Evolutionary conservation across 2,888 invertebrate species (phyloP).

Genomic region (Eupithecia tripunctaria): DNA sequence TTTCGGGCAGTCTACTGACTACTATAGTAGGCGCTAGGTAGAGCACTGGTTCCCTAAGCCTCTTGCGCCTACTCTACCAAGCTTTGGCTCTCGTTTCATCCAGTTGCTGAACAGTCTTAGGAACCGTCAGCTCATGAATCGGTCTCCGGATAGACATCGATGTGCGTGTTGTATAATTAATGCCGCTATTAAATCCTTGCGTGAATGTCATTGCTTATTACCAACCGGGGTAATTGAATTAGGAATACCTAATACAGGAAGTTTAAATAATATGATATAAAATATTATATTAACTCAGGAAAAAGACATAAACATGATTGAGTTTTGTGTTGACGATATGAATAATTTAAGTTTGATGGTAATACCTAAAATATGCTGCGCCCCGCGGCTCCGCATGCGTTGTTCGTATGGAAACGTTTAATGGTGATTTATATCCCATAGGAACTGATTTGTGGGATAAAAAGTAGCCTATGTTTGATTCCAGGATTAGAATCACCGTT

Average conservation of each 20-base stretch:
- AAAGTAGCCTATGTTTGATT: too few species aligned
- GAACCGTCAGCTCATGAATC: constrained; percentile 18
- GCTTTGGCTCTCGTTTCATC: constrained; percentile 8
- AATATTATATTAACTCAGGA: neutral
- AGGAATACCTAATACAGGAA: constrained; percentile 1
- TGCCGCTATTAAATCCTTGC: constrained; percentile 48
- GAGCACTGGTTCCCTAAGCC: neutral
- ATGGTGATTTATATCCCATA: too few species aligned
- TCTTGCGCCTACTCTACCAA: constrained; percentile 5
- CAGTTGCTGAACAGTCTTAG: constrained; percentile 10
- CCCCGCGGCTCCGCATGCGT: too few species aligned
- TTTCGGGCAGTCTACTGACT: too few species aligned
- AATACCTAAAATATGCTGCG: too few species aligned
- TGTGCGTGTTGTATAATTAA: constrained; percentile 58
- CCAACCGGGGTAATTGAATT: constrained; percentile 12
- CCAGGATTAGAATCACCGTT: too few species aligned
- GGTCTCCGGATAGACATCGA: constrained; percentile 48
- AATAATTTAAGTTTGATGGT: too few species aligned
- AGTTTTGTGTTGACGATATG: neutral
- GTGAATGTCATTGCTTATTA: constrained; percentile 48
- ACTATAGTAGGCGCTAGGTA: neutral
- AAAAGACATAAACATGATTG: neutral
- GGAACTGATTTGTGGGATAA: too few species aligned
- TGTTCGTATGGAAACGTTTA: too few species aligned
- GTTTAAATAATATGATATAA: neutral